A percentile compares a stretch with the other conserved stretches of the same genome.
Evolutionary conservation across 2,113 vertebrate species (phyloP).

Genomic region (Patagioenas fasciata): DNA sequence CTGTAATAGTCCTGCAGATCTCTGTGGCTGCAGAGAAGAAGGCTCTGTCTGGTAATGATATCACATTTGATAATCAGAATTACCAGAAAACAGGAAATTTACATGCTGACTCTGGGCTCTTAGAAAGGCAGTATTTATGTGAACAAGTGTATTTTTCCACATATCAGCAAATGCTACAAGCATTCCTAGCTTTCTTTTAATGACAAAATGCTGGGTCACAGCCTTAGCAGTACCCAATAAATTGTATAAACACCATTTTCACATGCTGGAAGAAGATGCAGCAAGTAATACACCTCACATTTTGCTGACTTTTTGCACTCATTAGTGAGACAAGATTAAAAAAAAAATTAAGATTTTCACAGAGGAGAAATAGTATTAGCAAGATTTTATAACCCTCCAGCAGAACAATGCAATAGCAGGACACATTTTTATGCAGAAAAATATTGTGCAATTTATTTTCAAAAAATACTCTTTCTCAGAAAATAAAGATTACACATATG

Average conservation of each 20-base stretch:
- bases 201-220: background rate
- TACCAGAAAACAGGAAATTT: background rate
- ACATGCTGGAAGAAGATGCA: background rate
- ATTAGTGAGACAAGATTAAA: background rate
- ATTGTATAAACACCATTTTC: background rate
- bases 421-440: background rate
- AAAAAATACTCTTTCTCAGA: background rate
- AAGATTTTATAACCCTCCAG: background rate
- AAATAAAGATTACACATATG: background rate
- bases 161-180: background rate
- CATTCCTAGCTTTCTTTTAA: background rate
- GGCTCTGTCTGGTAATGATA: background rate
- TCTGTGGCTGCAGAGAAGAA: background rate
- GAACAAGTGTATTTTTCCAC: background rate
- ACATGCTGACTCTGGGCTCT: background rate
- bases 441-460: background rate
- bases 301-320: background rate
- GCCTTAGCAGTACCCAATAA: background rate
- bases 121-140: background rate
- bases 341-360: background rate
- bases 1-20: background rate
- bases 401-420: background rate
- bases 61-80: background rate
- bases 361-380: background rate
- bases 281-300: background rate